These are phyloP conservation scores for Hydrolagus affinis DNA, from an alignment of 2,113 vertebrate species.

Conservation along the genomic window DNA sequence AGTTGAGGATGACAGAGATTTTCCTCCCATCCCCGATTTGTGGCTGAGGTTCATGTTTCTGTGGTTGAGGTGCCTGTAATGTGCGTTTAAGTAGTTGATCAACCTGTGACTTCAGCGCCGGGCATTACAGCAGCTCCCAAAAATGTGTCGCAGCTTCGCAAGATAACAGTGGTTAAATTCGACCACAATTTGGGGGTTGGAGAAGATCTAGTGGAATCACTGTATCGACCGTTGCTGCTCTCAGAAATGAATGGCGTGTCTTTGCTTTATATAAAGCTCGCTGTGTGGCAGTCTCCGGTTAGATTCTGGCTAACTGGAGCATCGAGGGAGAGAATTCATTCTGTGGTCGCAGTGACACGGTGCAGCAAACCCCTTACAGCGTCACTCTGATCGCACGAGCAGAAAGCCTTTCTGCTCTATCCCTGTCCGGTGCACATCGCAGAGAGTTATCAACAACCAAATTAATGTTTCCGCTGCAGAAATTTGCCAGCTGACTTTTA, in stretches of 20 bases:
- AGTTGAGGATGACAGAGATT: too few relatives aligned
- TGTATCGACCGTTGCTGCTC: background rate
- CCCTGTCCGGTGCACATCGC: background rate
- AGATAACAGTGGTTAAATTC: constrained; percentile 14
- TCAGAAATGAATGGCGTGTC: background rate
- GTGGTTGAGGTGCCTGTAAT: background rate
- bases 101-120: background rate
- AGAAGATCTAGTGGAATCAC: background rate
- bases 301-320: background rate
- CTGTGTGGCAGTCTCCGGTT: too few relatives aligned
- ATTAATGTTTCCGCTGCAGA: constrained; percentile 6
- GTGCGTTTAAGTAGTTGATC: constrained; percentile 1
- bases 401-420: background rate
- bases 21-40: background rate
- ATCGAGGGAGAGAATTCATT: background rate
- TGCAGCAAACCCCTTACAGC: background rate
- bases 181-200: background rate
- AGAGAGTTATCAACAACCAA: background rate
- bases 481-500: background rate
- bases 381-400: background rate
- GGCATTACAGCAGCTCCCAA: background rate
- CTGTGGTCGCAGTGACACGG: background rate
- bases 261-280: background rate
- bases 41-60: background rate
- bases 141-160: constrained; percentile 17